Evolutionary conservation across 2,113 vertebrate genomes (phyloP), one percentile per base, ranked within the genome.

Genomic region (Daphoenositta chrysoptera): DNA sequence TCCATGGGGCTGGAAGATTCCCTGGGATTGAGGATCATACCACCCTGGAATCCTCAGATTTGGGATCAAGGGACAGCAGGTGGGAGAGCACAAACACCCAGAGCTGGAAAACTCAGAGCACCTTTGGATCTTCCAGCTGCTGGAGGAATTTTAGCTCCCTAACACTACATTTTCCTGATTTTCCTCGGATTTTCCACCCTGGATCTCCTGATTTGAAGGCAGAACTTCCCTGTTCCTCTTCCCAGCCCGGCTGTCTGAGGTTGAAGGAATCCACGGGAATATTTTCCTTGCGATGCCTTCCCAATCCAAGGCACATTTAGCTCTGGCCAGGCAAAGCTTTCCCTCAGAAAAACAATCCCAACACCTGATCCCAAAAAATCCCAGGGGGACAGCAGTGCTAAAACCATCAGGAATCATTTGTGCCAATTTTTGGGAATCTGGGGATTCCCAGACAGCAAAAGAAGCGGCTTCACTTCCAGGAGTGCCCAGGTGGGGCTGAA

Each of bases 371-470:
- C 30, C 42, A 64, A 69, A 61, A 76, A 82, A 37, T 9, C 27
- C 31, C 0, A 4, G 1, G 15, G 57, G 31, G 13, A 40, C 0
- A 0, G 17, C 39, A 31, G 65, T 21, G 45, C 30, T 71, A 19
- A 87, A 89, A 45, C 23, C 33, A 19, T 75, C 26, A 31, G 47
- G 69, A 50, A 24, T 8, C 2, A 2, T 2, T 0, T 24, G 26
- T 24, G 26, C n/a, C 42, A 14, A 3, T 17, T 30, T 37, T 61
- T 9, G 45, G 14, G 26, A 53, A 63, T 45, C 21, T 39, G 54
- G 60, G 35, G 53, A 56, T 57, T 57, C 71, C 50, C 4, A 17
- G 40, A 68, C 27, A 58, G 70, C 1, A 0, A 71, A 94, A 83
- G 8, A 22, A 86, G n/a, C 1, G 6, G 61, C 24, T 86, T 44